Conservation (phyloP, 2,113 vertebrate species). For the Clinocottus analis region DNA sequence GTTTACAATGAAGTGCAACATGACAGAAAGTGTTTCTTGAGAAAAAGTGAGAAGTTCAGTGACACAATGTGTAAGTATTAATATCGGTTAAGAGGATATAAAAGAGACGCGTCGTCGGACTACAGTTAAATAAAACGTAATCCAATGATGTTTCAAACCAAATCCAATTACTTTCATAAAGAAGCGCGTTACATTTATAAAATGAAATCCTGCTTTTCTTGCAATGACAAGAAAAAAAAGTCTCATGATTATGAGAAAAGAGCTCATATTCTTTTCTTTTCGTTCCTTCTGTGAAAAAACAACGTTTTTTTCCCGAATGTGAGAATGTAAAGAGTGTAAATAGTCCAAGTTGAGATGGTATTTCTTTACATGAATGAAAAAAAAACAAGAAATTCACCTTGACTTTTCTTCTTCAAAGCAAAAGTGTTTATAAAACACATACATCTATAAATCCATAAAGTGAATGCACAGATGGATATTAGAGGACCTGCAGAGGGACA, state of each 20-base stretch:
- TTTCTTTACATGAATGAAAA: background rate
- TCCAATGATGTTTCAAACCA: background rate
- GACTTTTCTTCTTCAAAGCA: background rate
- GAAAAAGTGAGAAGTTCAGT: background rate
- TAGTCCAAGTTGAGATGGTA: background rate
- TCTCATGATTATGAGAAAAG: too few relatives aligned
- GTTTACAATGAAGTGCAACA: constrained; percentile 3
- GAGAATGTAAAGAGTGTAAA: background rate
- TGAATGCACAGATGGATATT: background rate
- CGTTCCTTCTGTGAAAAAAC: too few relatives aligned
- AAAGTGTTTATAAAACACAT: constrained; percentile 6
- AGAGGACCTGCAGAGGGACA: background rate
- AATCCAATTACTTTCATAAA: background rate
- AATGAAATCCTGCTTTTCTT: too few relatives aligned
- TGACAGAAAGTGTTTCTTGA: constrained; percentile 7
- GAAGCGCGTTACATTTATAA: background rate
- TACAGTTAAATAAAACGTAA: background rate
- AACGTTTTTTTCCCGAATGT: background rate
- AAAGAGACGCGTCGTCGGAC: background rate
- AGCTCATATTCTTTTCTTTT: too few relatives aligned
- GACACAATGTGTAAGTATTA: background rate
- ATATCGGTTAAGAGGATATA: background rate
- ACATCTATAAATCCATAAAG: background rate
- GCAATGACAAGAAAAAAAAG: too few relatives aligned
- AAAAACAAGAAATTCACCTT: background rate